These are phyloP conservation scores for Spodoptera littoralis DNA, from an alignment of 2,888 invertebrate species.

Conservation along the genomic window DNA sequence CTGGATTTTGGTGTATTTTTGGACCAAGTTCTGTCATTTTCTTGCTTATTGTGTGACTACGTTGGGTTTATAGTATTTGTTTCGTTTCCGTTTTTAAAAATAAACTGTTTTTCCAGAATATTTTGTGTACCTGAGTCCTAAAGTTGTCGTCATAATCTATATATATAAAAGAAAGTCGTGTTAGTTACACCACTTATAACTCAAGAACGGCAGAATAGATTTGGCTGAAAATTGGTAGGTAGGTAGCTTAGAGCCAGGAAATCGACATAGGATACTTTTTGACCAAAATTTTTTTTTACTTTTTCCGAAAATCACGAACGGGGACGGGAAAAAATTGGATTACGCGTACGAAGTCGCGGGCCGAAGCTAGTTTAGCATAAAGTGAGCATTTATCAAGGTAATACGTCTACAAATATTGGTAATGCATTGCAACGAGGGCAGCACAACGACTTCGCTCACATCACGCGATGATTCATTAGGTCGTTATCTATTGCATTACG, in stretches of 20 bases:
- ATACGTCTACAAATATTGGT: slow-evolving; percentile 21
- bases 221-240: too few relatives aligned
- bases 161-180: too few relatives aligned
- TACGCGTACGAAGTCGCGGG: too few relatives aligned
- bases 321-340: too few relatives aligned
- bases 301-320: too few relatives aligned
- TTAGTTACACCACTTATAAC: too few relatives aligned
- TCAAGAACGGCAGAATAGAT: too few relatives aligned
- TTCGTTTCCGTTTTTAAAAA: slow-evolving; percentile 10
- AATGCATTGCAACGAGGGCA: slow-evolving; percentile 27
- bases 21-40: slow-evolving; percentile 19
- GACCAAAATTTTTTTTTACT: too few relatives aligned
- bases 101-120: too few relatives aligned
- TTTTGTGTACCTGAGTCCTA: neutral
- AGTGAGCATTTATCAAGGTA: slow-evolving; percentile 8
- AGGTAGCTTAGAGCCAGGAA: too few relatives aligned
- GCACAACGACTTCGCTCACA: slow-evolving; percentile 52
- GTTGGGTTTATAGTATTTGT: slow-evolving; percentile 3
- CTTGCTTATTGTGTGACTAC: slow-evolving; percentile 7
- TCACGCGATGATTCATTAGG: slow-evolving; percentile 69
- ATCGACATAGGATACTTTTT: too few relatives aligned
- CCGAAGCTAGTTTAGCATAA: slow-evolving; percentile 6
- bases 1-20: slow-evolving; percentile 25
- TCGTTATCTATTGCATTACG: slow-evolving; percentile 43
- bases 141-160: slow-evolving; percentile 10